A percentile compares a stretch with the other conserved stretches of the same genome.
Conservation (phyloP, 2,888 invertebrate genomes). For the Smittia sp. region DNA sequence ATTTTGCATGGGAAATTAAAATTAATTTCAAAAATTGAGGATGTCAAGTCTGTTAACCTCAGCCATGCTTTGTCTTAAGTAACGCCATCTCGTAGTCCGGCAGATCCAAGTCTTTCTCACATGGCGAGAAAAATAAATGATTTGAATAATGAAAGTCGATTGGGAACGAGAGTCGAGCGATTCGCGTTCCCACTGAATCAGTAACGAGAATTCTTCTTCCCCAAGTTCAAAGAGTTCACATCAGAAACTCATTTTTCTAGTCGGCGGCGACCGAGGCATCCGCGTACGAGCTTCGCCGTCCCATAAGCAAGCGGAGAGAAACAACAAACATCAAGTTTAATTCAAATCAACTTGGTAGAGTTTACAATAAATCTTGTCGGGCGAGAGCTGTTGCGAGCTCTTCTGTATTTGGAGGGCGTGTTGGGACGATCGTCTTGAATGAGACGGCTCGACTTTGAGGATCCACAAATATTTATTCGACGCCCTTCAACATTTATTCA, state of each 20-base stretch:
- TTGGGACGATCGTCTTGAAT: not conserved
- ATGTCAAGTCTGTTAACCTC: too few relatives aligned
- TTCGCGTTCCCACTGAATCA: slow-evolving; percentile 24
- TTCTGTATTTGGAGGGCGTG: slow-evolving; percentile 36
- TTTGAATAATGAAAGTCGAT: slow-evolving; percentile 18
- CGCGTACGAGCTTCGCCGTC: not conserved
- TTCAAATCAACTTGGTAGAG: slow-evolving; percentile 22
- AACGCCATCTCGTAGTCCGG: too few relatives aligned
- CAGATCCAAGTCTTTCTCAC: too few relatives aligned
- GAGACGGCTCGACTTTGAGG: not conserved
- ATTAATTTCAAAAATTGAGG: too few relatives aligned
- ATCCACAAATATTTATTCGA: not conserved
- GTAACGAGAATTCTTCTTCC: slow-evolving; percentile 32
- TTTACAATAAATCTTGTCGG: slow-evolving; percentile 25
- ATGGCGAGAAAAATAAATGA: too few relatives aligned
- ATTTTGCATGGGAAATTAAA: too few relatives aligned
- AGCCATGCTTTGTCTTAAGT: too few relatives aligned
- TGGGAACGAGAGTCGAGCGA: not conserved
- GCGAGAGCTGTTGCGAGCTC: slow-evolving; percentile 1
- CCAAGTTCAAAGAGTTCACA: slow-evolving; percentile 39
- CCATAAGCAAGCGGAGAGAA: not conserved
- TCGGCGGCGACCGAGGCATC: not conserved
- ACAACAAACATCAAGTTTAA: not conserved
- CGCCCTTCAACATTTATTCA: slow-evolving; percentile 8
- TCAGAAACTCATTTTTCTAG: slow-evolving; percentile 27